Base-by-base conservation (phyloP, 2,888 invertebrate species). In the Amphipyra tragopoginis region DNA sequence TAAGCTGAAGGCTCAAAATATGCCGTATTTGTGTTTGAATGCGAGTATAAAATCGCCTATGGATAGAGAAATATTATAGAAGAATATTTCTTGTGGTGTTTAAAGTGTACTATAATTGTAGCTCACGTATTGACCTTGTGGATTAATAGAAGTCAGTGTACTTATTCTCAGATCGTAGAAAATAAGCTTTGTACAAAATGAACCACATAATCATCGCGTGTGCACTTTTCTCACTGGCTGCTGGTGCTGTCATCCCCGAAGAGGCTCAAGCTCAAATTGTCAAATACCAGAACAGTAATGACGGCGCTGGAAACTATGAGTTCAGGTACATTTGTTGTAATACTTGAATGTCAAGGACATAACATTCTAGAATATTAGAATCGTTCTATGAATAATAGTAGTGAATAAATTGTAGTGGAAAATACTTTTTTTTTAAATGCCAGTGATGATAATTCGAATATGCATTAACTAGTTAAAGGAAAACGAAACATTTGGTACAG, bases 271-370 rank as follows among this genome's bases (percentile, higher is more conserved):
- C 82, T 3, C 64, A 60, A 44, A 79, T 81, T 49, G 4, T 76
- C 1, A 65, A 58, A 3, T 86, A 82, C 33, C 56, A 72, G 2
- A 83, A 75, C 43, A 39, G 43, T 4, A 83, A 83, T 45, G 74
- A 80, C 26, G 81, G 68, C 10, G 14, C 36, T 8, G 86, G 85
- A 44, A 82, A 79, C 55, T 88, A 87, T 40, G 52, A 70, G 11
- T 86, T 83, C 63, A 80, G 82, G 87, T 87, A 73, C 59, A 49
- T 54, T 15, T 38, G 1, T 14, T 33, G 10, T 7, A 26, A n/a
- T 54, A n/a, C n/a, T n/a, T 49, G 4, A 47, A 69, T 48, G 15
- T 52, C 38, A 42, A 13, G n/a, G 29, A 40, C 21, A 15, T 8
- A 43, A 33, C 14, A 42, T n/a, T 60, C 7, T 11, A 47, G 2